phyloP scores from a whole-genome alignment of 92 coral and sea anemone species.

The Zoanthus sociatus region DNA sequence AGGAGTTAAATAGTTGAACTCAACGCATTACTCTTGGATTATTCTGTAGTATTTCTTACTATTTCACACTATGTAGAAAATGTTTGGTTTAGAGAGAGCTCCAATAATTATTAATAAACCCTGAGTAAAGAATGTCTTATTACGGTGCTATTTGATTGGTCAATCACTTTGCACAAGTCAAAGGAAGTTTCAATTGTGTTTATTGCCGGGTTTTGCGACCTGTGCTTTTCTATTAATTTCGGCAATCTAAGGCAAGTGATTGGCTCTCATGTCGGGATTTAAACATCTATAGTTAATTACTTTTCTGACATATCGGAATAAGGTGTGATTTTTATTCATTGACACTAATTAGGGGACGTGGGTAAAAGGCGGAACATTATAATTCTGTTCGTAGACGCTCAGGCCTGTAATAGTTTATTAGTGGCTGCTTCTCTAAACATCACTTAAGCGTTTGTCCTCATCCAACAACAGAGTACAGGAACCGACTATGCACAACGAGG shows the following conservation, averaged over 20 bases:
- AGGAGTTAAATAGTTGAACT: conserved; percentile 77
- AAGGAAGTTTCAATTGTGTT: conserved; percentile 74
- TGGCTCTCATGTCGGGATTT: conserved; percentile 73
- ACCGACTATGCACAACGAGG: conserved; percentile 85
- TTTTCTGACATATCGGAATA: conserved; percentile 91
- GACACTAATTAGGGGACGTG: conserved; percentile 95
- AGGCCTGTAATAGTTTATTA: conserved; percentile 81
- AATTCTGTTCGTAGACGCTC: conserved; percentile 83
- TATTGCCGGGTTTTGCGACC: conserved; percentile 83
- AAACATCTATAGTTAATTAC: conserved; percentile 93
- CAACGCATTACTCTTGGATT: conserved; percentile 59
- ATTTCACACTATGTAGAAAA: conserved; percentile 83
- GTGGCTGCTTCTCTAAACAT: conserved; percentile 68
- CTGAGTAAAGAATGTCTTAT: conserved; percentile 82
- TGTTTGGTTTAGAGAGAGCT: conserved; percentile 83
- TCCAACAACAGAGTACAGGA: conserved; percentile 67
- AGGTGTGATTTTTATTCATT: conserved; percentile 98
- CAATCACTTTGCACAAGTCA: conserved; percentile 74
- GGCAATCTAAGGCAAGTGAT: conserved; percentile 67
- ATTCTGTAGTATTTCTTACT: conserved; percentile 79
- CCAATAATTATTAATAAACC: conserved; percentile 80
- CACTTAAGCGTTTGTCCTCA: conserved; percentile 60
- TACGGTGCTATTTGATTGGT: conserved; percentile 78
- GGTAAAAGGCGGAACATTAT: conserved; percentile 82
- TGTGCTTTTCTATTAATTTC: conserved; percentile 79